Evolutionary conservation across 2,113 vertebrate genomes (phyloP).

Genomic region (Guaruba guarouba): DNA sequence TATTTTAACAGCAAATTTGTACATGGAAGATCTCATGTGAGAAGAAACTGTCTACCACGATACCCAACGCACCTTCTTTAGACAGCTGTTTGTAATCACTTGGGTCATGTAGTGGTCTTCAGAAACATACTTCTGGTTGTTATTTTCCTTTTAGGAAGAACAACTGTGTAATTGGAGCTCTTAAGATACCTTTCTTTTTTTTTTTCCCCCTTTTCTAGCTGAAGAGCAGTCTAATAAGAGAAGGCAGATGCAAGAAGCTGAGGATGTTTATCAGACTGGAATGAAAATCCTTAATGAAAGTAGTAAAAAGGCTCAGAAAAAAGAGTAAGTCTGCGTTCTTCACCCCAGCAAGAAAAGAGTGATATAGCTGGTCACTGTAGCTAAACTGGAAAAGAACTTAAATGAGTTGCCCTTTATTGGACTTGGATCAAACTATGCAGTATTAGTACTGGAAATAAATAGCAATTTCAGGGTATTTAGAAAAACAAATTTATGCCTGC

Average conservation of each 20-base stretch:
- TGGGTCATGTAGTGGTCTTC: neutral
- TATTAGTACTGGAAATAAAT: neutral
- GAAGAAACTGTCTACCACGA: neutral
- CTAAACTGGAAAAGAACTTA: neutral
- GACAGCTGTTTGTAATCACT: neutral
- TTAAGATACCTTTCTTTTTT: neutral
- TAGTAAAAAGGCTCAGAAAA: constrained; percentile 87
- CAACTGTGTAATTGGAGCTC: neutral
- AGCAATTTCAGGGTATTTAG: neutral
- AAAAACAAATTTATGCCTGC: neutral
- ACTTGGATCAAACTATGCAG: neutral
- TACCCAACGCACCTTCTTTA: neutral
- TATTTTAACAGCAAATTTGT: neutral
- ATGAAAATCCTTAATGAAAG: constrained; percentile 89
- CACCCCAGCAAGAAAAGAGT: neutral
- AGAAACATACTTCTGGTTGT: neutral
- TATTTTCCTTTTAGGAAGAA: neutral
- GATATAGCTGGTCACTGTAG: neutral
- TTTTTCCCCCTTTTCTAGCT: constrained; percentile 70
- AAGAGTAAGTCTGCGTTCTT: constrained; percentile 81
- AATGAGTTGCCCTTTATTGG: neutral
- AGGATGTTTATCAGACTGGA: constrained; percentile 87
- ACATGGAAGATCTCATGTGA: neutral
- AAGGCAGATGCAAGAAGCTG: constrained; percentile 86
- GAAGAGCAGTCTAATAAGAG: constrained; percentile 89